These are phyloP conservation scores for Menura novaehollandiae DNA, from an alignment of 2,113 vertebrate species.

Conservation along the genomic window DNA sequence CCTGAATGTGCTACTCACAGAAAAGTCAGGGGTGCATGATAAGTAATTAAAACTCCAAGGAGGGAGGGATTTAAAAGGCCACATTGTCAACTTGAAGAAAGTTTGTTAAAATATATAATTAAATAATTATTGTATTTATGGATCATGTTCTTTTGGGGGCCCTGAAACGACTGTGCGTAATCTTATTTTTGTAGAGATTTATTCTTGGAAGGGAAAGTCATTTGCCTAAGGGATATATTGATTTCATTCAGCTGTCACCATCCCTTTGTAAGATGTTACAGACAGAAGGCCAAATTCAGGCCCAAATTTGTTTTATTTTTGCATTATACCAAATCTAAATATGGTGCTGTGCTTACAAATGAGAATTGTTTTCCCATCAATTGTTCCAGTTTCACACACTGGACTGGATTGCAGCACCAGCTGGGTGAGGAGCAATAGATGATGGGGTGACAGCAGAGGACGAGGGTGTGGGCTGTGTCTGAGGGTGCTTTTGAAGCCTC, in stretches of 20 bases:
- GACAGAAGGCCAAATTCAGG: not conserved
- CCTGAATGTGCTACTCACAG: not conserved
- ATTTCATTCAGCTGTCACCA: constrained; percentile 32
- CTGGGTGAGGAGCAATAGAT: not conserved
- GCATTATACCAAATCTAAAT: not conserved
- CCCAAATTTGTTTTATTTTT: not conserved
- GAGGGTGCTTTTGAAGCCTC: not conserved
- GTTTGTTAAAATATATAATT: constrained; percentile 21
- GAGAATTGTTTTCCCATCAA: not conserved
- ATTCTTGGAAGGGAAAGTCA: constrained; percentile 22
- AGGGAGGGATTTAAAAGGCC: not conserved
- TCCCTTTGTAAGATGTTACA: not conserved
- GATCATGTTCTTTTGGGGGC: not conserved
- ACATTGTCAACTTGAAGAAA: not conserved
- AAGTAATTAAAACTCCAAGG: not conserved
- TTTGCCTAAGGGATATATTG: constrained; percentile 29
- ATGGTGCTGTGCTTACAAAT: not conserved
- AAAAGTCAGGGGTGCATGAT: not conserved
- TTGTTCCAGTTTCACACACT: not conserved
- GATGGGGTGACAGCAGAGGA: not conserved
- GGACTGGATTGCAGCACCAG: not conserved
- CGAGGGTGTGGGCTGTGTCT: rapidly evolving
- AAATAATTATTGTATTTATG: constrained; percentile 8
- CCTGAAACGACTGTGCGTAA: not conserved
- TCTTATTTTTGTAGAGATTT: constrained; percentile 32